A percentile compares a stretch with the other conserved stretches of the same genome.
Conservation (phyloP, 2,113 vertebrate genomes). For the Eulemur rufifrons region DNA sequence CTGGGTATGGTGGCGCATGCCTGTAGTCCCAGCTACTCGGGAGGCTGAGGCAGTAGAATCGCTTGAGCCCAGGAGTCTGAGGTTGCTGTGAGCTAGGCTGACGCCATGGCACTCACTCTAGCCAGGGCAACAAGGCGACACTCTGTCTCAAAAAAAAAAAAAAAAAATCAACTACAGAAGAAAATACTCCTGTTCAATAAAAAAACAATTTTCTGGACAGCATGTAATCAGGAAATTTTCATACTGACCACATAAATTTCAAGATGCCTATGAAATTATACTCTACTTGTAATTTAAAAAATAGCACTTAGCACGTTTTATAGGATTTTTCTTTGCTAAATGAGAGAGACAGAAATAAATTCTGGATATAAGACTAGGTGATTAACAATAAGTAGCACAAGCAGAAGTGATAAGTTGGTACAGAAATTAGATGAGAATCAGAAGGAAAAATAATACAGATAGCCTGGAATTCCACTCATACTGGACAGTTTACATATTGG, state of each 20-base stretch:
- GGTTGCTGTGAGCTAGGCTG: too few relatives aligned
- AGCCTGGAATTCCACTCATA: background rate
- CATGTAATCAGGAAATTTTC: background rate
- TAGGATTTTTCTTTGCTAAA: slow-evolving; percentile 26
- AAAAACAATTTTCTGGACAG: background rate
- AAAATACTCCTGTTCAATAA: background rate
- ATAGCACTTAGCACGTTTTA: background rate
- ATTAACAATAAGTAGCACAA: background rate
- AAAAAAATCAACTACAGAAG: background rate
- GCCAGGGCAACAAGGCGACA: too few relatives aligned
- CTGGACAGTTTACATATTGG: background rate
- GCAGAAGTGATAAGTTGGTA: background rate
- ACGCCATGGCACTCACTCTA: too few relatives aligned
- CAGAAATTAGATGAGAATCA: background rate
- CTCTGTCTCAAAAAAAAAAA: too few relatives aligned
- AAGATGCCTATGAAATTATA: slow-evolving; percentile 5
- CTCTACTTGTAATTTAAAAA: background rate
- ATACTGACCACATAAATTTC: background rate
- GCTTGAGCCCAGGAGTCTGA: too few relatives aligned
- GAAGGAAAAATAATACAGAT: background rate
- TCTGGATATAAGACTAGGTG: background rate
- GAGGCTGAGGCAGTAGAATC: too few relatives aligned
- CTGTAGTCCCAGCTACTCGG: too few relatives aligned
- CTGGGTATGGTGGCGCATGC: too few relatives aligned
- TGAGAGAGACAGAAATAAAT: background rate